Evolutionary conservation across 2,113 vertebrate genomes (phyloP).

Genomic region (Petroica traversi): DNA sequence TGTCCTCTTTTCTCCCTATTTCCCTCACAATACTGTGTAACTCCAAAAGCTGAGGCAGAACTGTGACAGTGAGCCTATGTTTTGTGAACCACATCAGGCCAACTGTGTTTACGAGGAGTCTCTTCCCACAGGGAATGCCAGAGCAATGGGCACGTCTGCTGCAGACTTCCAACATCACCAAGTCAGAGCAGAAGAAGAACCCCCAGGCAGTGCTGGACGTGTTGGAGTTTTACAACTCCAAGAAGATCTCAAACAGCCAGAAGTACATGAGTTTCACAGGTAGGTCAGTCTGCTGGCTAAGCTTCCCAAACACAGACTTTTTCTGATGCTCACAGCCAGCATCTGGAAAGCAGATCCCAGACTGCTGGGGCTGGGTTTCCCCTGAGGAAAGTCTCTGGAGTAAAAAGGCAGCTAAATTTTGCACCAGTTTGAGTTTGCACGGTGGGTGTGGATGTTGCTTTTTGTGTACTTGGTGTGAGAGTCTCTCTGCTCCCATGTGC

Average conservation of each 20-base stretch:
- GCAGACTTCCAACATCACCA: constrained; percentile 97
- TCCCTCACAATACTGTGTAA: neutral
- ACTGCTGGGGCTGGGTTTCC: neutral
- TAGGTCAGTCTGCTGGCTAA: neutral
- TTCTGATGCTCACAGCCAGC: neutral
- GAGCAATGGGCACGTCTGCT: constrained; percentile 95
- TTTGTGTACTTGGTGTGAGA: fast-evolving
- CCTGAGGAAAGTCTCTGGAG: neutral
- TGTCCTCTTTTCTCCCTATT: neutral
- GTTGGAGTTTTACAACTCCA: constrained; percentile 95
- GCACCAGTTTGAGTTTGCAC: neutral
- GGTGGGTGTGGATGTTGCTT: neutral
- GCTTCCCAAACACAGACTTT: neutral
- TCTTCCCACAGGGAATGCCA: constrained; percentile 86
- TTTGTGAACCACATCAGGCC: neutral
- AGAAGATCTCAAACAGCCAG: constrained; percentile 93
- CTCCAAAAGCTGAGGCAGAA: neutral
- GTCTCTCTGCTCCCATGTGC: neutral
- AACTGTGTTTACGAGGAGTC: fast-evolving
- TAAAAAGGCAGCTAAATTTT: neutral
- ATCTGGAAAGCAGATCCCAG: neutral
- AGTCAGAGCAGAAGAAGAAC: constrained; percentile 97
- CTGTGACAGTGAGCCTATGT: fast-evolving
- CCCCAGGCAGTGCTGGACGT: constrained; percentile 94
- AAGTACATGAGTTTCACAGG: constrained; percentile 99